Evolutionary conservation across 2,888 invertebrate species (phyloP).

Genomic region (Xylota sylvarum): DNA sequence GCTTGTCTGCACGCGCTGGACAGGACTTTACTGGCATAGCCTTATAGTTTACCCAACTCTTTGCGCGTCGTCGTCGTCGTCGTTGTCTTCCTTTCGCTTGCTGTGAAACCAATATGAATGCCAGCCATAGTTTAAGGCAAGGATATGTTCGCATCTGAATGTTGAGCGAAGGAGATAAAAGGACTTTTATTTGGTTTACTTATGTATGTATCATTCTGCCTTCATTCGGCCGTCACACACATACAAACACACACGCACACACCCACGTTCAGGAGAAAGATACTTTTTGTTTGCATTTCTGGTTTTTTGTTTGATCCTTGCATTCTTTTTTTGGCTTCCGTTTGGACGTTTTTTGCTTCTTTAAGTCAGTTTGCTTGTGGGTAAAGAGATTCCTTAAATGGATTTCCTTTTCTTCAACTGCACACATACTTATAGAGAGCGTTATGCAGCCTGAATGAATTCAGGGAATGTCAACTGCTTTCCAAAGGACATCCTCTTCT

Average conservation of each 20-base stretch:
- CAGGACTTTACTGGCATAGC: constrained; percentile 31
- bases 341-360: neutral
- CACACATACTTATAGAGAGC: neutral
- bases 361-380: constrained; percentile 32
- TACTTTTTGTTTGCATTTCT: constrained; percentile 48
- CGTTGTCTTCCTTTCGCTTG: neutral
- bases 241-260: neutral
- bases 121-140: constrained; percentile 32
- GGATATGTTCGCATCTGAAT: constrained; percentile 36
- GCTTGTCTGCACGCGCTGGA: constrained; percentile 1
- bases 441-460: constrained; percentile 9
- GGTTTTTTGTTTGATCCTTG: constrained; percentile 60
- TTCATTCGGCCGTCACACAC: constrained; percentile 17
- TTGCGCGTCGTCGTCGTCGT: neutral
- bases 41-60: constrained; percentile 33
- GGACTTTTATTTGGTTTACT: constrained; percentile 39
- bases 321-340: constrained; percentile 11
- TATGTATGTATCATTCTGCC: constrained; percentile 45
- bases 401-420: constrained; percentile 59
- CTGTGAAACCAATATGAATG: constrained; percentile 4
- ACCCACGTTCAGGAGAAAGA: neutral
- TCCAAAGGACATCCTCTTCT: constrained; percentile 7
- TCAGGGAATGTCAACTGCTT: constrained; percentile 56
- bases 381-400: constrained; percentile 68
- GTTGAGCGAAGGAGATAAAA: constrained; percentile 31